Evolutionary conservation across 2,888 invertebrate species (phyloP).

Genomic region (Yponomeuta plumbellus): DNA sequence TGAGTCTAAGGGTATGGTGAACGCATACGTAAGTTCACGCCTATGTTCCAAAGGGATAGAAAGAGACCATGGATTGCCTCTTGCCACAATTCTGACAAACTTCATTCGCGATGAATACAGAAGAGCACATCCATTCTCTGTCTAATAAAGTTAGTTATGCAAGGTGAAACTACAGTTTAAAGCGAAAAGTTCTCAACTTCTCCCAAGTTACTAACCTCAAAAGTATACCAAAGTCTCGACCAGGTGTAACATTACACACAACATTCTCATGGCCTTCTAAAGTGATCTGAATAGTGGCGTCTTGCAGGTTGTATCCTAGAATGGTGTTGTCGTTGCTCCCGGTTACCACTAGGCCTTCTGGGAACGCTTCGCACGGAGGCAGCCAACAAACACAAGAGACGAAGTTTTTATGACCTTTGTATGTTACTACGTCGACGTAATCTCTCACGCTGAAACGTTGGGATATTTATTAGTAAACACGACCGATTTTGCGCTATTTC

Average conservation of each 20-base stretch:
- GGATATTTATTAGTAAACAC: background rate
- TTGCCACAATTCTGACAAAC: too few species aligned
- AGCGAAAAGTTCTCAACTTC: background rate
- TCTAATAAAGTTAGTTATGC: too few species aligned
- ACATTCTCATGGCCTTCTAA: constrained; percentile 87
- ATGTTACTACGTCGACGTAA: constrained; percentile 80
- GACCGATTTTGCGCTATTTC: background rate
- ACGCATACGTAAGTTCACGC: too few species aligned
- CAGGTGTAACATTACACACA: constrained; percentile 75
- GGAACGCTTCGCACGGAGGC: constrained; percentile 81
- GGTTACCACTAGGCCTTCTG: constrained; percentile 88
- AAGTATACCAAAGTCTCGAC: constrained; percentile 56
- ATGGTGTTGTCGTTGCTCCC: constrained; percentile 93
- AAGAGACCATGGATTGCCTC: too few species aligned
- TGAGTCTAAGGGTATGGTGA: too few species aligned
- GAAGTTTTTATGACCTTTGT: constrained; percentile 90
- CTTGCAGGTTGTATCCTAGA: constrained; percentile 84
- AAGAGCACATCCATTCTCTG: too few species aligned
- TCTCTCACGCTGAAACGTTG: constrained; percentile 68
- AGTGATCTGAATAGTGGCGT: constrained; percentile 80
- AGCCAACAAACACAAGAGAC: constrained; percentile 88
- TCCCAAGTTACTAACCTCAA: constrained; percentile 44
- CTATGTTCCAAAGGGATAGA: too few species aligned
- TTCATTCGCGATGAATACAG: too few species aligned
- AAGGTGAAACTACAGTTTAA: too few species aligned